Evolutionary conservation across 2,888 invertebrate genomes (phyloP).

Genomic region (Tachina fera): DNA sequence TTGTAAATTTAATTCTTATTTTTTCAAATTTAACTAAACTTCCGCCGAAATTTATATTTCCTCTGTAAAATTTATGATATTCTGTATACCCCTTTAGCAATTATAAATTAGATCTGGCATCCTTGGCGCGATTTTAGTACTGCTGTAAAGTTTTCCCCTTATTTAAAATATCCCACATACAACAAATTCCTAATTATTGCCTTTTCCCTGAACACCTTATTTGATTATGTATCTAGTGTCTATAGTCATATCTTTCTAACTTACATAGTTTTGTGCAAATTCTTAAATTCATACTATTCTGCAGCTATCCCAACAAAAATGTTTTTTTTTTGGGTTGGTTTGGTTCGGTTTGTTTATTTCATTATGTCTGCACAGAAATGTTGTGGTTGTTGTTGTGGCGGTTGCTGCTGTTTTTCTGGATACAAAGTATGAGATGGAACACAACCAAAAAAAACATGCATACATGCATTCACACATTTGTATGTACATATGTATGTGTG

Average conservation of each 20-base stretch:
- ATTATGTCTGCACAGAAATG: slow-evolving; percentile 49
- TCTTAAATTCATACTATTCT: slow-evolving; percentile 24
- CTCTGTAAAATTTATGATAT: neutral
- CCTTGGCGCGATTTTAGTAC: neutral
- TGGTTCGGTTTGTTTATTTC: slow-evolving; percentile 50
- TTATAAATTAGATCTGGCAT: slow-evolving; percentile 15
- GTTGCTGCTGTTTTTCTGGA: slow-evolving; percentile 47
- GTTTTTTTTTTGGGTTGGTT: slow-evolving; percentile 36
- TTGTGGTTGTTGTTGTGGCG: slow-evolving; percentile 37
- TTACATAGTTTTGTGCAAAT: neutral
- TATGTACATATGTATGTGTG: no score
- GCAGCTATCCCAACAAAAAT: slow-evolving; percentile 23
- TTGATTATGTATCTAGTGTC: neutral
- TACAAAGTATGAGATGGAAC: slow-evolving; percentile 14
- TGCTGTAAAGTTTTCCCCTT: slow-evolving; percentile 48
- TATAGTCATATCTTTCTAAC: slow-evolving; percentile 33
- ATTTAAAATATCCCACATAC: slow-evolving; percentile 48
- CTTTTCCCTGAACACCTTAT: slow-evolving; percentile 6
- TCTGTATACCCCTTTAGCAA: neutral
- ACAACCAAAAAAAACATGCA: slow-evolving; percentile 19
- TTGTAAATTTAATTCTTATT: no score
- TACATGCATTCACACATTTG: neutral
- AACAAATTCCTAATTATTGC: slow-evolving; percentile 31
- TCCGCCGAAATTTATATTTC: neutral
- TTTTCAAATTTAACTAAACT: neutral